Evolutionary conservation across 2,888 invertebrate species (phyloP), one percentile per base, ranked within the genome.

Genomic region (Leptopilina syphax): DNA sequence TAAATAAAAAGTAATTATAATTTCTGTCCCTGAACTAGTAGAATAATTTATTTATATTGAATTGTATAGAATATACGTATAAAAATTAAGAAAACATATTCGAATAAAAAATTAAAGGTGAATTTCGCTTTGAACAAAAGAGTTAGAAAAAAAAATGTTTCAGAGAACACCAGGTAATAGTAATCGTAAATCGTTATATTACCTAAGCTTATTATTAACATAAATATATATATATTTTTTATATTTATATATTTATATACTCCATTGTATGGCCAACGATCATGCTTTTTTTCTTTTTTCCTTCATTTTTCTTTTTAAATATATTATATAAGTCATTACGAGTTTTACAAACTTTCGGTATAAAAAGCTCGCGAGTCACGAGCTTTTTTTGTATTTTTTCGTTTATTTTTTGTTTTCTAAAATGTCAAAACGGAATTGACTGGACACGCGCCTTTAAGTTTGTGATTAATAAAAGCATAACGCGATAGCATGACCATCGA

Each of bases 181-280:
- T 85, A 83, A 76, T 82, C 68, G 68, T 77, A 80, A 80, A 44
- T 44, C 7, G 44, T 84, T 79, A 79, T 86, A 89, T 85, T 84
- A 87, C 80, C 88, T 89, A 88, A 81, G 82, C 50, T 88, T 89
- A 90, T 88, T 80, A 81, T 88, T 90, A 88, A 89, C 88, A 89
- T 89, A 89, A 87, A 90, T 87, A 88, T 89, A 84, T 81, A 84
- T 88, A 85, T 85, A 80, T 83, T 80, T 84, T 88, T 83, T 85
- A 86, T 87, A 80, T 84, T 83, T 85, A 85, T 86, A 83, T 82
- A 84, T 85, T 86, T 87, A 87, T 87, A 84, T 86, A 89, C 89
- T 90, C 90, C 89, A 90, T 91, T 90, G 90, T 91, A 91, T 91
- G 91, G 91, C 90, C 90, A 91, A 91, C 90, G 91, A 91, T 91